A percentile compares a stretch with the other conserved stretches of the same genome.
These are phyloP conservation scores for Chloroclystis v-ata DNA, from an alignment of 2,888 invertebrate genomes.

Conservation along the genomic window DNA sequence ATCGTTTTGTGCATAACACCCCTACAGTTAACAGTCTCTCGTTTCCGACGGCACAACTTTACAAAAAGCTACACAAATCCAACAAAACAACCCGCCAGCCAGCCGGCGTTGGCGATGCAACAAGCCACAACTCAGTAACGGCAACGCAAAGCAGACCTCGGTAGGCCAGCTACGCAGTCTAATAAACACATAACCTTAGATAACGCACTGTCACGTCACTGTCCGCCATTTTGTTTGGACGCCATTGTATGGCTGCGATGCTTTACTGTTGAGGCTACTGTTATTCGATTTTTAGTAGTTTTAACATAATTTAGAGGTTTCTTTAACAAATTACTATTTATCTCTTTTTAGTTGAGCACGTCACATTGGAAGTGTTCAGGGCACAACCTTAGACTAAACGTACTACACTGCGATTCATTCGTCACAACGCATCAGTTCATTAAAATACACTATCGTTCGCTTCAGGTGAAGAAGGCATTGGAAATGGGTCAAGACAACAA, in stretches of 20 bases:
- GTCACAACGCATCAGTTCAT: slow-evolving; percentile 7
- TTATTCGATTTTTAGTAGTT: slow-evolving; percentile 13
- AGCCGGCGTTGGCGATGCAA: slow-evolving; percentile 2
- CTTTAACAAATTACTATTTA: slow-evolving; percentile 8
- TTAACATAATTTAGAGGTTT: slow-evolving; percentile 12
- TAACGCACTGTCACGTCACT: slow-evolving; percentile 7
- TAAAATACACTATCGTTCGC: slow-evolving; percentile 7
- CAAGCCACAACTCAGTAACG: slow-evolving; percentile 25
- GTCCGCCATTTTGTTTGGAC: slow-evolving; percentile 25
- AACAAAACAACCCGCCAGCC: slow-evolving; percentile 10
- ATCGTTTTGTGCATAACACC: slow-evolving; percentile 48
- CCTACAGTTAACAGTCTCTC: slow-evolving; percentile 56
- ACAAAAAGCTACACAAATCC: slow-evolving; percentile 34
- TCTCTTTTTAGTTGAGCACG: slow-evolving; percentile 2
- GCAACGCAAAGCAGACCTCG: slow-evolving; percentile 34
- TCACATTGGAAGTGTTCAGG: slow-evolving; percentile 1
- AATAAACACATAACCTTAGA: slow-evolving; percentile 36
- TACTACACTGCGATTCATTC: background rate
- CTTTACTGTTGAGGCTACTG: slow-evolving; percentile 4
- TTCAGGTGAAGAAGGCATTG: slow-evolving; percentile 11
- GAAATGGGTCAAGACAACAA: background rate
- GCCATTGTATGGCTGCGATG: slow-evolving; percentile 25
- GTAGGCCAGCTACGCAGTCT: slow-evolving; percentile 47
- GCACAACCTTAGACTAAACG: slow-evolving; percentile 1
- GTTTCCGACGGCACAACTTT: slow-evolving; percentile 38